These are phyloP conservation scores for Erebia epiphron DNA, from an alignment of 2,888 invertebrate species.

Conservation along the genomic window DNA sequence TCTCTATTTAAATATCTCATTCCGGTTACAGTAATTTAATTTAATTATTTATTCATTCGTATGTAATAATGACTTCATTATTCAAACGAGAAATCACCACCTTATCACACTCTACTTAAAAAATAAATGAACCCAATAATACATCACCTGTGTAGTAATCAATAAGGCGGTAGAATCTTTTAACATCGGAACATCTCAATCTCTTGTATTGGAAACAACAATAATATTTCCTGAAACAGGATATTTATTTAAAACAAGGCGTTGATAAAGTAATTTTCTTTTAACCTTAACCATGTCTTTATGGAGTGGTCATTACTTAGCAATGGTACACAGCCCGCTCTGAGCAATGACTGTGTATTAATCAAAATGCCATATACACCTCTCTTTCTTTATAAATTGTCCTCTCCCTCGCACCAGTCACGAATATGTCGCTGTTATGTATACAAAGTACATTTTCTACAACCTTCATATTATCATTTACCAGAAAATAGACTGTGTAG, in stretches of 20 bases:
- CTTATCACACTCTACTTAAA: slow-evolving; percentile 42
- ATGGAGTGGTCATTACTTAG: slow-evolving; percentile 83
- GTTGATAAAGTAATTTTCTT: slow-evolving; percentile 84
- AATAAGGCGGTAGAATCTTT: slow-evolving; percentile 76
- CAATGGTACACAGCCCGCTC: slow-evolving; percentile 81
- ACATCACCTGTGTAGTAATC: slow-evolving; percentile 78
- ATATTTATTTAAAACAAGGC: slow-evolving; percentile 83
- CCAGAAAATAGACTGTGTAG: slow-evolving; percentile 39
- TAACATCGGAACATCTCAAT: slow-evolving; percentile 79
- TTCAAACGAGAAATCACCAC: slow-evolving; percentile 39
- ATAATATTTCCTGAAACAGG: slow-evolving; percentile 83
- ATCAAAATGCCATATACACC: slow-evolving; percentile 81
- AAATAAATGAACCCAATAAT: slow-evolving; percentile 72
- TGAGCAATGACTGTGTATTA: slow-evolving; percentile 82
- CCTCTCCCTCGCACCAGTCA: slow-evolving; percentile 71
- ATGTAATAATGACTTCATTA: slow-evolving; percentile 40
- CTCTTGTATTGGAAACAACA: slow-evolving; percentile 81
- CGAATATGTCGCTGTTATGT: slow-evolving; percentile 73
- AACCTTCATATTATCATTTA: slow-evolving; percentile 20
- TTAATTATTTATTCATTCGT: slow-evolving; percentile 42
- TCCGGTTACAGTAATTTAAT: slow-evolving; percentile 39
- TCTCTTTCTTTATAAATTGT: slow-evolving; percentile 66
- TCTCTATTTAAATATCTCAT: slow-evolving; percentile 33
- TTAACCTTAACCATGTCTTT: slow-evolving; percentile 83
- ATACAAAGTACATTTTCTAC: slow-evolving; percentile 50